A percentile compares a stretch with the other conserved stretches of the same genome.
Conservation (phyloP, 2,113 vertebrate species). For the Mixornis gularis region DNA sequence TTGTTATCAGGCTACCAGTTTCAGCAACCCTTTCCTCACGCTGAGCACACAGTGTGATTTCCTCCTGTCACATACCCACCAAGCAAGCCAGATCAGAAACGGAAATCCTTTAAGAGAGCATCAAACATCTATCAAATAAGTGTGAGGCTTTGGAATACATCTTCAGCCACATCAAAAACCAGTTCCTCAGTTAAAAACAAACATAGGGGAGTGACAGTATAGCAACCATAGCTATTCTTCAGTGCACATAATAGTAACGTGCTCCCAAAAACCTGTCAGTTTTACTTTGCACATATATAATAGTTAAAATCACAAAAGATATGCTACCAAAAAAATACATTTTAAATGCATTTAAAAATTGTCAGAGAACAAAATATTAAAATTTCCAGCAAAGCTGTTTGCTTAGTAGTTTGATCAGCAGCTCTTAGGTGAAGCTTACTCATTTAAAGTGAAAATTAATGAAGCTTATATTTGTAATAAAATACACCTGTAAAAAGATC, state of each 20-base stretch:
- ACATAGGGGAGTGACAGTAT: background rate
- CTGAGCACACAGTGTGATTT: background rate
- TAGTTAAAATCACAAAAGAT: background rate
- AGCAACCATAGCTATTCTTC: background rate
- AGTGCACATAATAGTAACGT: background rate
- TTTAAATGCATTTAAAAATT: background rate
- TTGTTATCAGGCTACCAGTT: background rate
- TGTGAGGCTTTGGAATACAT: background rate
- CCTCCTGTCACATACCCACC: background rate
- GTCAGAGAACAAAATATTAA: background rate
- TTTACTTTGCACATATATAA: background rate
- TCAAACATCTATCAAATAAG: background rate
- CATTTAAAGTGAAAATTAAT: background rate
- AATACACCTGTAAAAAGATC: background rate
- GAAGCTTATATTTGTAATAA: background rate
- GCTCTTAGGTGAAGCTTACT: background rate
- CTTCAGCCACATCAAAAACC: background rate
- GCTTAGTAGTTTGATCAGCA: background rate
- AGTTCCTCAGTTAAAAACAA: background rate
- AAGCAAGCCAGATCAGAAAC: conserved; percentile 38
- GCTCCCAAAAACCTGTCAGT: background rate
- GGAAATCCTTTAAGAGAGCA: background rate
- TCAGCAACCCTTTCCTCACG: background rate
- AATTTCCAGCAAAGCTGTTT: background rate
- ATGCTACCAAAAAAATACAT: background rate